Evolutionary conservation across 1,140 invertebrate species (phyloP), one percentile per base, ranked within the genome.

Genomic region (Aphis gossypii): DNA sequence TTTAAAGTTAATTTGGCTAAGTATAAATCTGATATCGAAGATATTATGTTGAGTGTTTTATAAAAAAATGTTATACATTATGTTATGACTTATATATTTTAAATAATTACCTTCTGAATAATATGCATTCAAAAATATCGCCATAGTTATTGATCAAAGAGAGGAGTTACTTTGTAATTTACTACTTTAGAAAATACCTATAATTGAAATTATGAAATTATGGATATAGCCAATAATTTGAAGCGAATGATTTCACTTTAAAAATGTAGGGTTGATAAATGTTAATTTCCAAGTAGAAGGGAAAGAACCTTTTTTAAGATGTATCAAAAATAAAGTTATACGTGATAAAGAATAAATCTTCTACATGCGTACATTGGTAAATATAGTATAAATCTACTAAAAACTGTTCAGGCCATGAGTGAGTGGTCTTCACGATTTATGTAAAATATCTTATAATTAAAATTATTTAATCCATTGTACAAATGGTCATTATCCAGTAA

Each of bases 371-470:
- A 5, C 0, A 14, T 51, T 51, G 30, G 30, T 76, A 76, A 30
- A n/a, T 4, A 76, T 35, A 76, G 60, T 18, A 76, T 76, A 76
- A 76, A 76, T 76, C 60, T 76, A 76, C 5, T n/a, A 76, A n/a
- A n/a, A 1, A 5, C 30, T n/a, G n/a, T 5, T 51, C 20, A n/a
- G 0, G n/a, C 0, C 1, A n/a, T n/a, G 14, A 14, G 14, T 18
- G 18, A 76, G 60, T 18, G 11, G 8, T 14, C 30, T n/a, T n/a
- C 6, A 68, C 8, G 30, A 68, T 0, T n/a, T 3, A 68, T 68
- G 4, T 68, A 3, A 2, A 41, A 41, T 41, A 41, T 41, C 38
- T 30, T n/a, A 30, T 60, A n/a, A n/a, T n/a, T 68, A n/a, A n/a
- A n/a, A 68, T 14, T 30, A 68, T 30, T n/a, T 68, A 68, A 68